Base-by-base conservation (phyloP, 2,797 vertebrate species). In the Centroberyx gerrardi region DNA sequence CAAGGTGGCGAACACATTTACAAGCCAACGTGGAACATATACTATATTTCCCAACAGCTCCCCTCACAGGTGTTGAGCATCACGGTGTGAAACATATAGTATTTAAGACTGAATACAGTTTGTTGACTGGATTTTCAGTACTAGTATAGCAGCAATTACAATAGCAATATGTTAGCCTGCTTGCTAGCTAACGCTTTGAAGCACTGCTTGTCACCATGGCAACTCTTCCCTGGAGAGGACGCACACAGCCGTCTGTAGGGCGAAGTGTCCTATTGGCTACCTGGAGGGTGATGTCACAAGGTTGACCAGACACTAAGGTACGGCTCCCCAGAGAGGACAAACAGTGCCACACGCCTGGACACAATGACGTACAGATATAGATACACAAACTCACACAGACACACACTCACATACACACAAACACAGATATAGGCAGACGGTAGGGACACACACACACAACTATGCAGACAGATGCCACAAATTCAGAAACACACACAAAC, bases 261-360 rank as follows among this genome's bases (percentile, higher is more conserved):
- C 62, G 2, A 78, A 15, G 56, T 54, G 72, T 87, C 75, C 68
- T 79, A 40, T 71, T 84, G 73, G 68, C 79, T 73, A 59, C 76
- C 62, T 69, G 44, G 55, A 79, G 76, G 74, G 72, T 84, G 85
- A 82, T 75, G 75, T 86, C 84, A 82, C 59, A 51, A 67, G 72
- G 60, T 72, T 78, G 76, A 81, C 31, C 74, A 78, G 77, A 82
- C 77, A 75, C 17, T 64, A 65, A 60, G 68, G 76, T 55, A 76
- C 48, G 18, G 46, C 59, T 70, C 82, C 67, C 54, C 0, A 9
- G 60, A 86, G 73, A 90, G 82, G 85, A 90, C 85, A 83, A 72
- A 69, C 62, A 82, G 81, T 85, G 12, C 27, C 3, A 69, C 73
- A 29, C 1, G 52, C 59, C 61, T 82, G 74, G 73, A 67, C 73